phyloP scores from a whole-genome alignment of 2,888 invertebrate species.

The Amphipoea oculea region DNA sequence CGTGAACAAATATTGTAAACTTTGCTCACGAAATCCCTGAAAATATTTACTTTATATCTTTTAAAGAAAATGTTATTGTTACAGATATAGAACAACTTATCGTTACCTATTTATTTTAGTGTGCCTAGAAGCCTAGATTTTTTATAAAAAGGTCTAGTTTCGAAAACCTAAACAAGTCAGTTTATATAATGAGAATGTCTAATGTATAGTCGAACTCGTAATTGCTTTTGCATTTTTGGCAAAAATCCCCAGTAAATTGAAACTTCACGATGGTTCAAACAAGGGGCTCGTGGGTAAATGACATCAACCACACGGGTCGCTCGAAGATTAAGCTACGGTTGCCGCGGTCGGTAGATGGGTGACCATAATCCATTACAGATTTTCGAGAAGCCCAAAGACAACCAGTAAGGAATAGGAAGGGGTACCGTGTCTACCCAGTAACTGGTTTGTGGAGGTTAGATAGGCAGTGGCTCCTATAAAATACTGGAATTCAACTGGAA shows the following conservation, averaged over 20 bases:
- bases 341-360: neutral
- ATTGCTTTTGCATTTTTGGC: neutral
- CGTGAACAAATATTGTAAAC: neutral
- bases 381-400: neutral
- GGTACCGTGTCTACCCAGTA: neutral
- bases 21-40: constrained; percentile 11
- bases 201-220: neutral
- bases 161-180: constrained; percentile 29
- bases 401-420: neutral
- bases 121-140: neutral
- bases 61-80: constrained; percentile 38
- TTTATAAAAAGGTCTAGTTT: constrained; percentile 7
- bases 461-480: neutral
- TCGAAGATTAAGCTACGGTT: neutral
- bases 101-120: constrained; percentile 25
- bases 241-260: neutral
- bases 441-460: neutral
- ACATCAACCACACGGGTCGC: neutral
- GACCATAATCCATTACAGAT: neutral
- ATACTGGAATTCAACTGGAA: neutral
- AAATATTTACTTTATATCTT: constrained; percentile 30
- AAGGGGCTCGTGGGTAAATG: neutral
- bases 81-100: constrained; percentile 20
- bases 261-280: neutral
- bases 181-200: constrained; percentile 25